phyloP scores from a whole-genome alignment of 2,113 vertebrate species.

The Odocoileus hemionus region DNA sequence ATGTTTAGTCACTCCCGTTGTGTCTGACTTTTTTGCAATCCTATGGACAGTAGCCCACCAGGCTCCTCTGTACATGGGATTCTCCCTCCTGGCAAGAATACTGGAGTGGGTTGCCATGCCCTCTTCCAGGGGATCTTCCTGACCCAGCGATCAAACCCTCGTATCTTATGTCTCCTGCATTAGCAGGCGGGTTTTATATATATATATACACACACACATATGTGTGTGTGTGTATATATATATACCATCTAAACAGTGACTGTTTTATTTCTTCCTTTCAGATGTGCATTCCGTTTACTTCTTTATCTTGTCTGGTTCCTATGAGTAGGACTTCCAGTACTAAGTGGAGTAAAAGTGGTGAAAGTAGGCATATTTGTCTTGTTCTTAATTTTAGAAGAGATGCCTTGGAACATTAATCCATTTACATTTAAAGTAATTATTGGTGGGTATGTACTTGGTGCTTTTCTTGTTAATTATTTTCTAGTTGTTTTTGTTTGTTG shows the following conservation, averaged over 20 bases:
- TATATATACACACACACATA: no score
- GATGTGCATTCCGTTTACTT: neutral
- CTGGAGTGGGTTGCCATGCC: neutral
- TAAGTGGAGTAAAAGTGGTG: neutral
- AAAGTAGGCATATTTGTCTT: neutral
- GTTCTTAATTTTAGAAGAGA: neutral
- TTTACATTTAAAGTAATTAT: neutral
- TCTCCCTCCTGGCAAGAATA: neutral
- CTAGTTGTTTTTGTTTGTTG: neutral
- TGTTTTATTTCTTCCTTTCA: neutral
- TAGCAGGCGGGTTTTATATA: neutral
- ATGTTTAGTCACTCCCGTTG: neutral
- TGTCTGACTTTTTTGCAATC: neutral
- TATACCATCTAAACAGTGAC: neutral
- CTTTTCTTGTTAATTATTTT: neutral
- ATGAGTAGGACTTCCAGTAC: neutral
- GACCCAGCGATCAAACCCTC: fast-evolving
- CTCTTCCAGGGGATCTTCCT: neutral
- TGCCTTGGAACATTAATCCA: neutral
- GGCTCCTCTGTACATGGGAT: neutral
- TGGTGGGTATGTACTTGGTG: neutral
- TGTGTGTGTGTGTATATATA: no score
- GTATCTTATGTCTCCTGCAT: neutral
- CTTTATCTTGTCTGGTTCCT: neutral
- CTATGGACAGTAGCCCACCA: neutral